phyloP scores from a whole-genome alignment of 2,797 vertebrate genomes.

The Crossoptilon crossoptilon region DNA sequence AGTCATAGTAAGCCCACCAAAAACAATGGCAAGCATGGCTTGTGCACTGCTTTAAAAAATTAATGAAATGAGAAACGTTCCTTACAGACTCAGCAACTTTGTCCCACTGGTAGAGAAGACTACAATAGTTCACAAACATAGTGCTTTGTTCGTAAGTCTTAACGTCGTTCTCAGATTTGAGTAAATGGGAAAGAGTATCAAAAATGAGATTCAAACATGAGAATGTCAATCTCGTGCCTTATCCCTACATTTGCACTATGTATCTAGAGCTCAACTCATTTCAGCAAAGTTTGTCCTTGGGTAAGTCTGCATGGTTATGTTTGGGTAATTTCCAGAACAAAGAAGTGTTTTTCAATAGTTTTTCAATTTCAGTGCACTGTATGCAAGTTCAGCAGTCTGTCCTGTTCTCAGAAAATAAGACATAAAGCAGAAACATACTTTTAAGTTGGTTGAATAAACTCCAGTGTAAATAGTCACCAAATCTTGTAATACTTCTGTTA shows the following conservation, averaged over 20 bases:
- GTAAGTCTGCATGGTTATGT: neutral
- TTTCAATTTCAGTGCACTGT: too few relatives aligned
- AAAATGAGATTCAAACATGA: constrained; percentile 41
- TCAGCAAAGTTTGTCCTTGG: neutral
- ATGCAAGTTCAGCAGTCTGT: neutral
- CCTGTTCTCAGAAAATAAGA: neutral
- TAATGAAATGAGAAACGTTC: fast-evolving
- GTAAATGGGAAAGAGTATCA: constrained; percentile 43
- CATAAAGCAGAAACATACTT: neutral
- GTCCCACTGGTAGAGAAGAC: neutral
- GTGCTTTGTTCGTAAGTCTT: neutral
- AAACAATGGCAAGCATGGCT: fast-evolving
- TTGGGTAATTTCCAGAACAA: neutral
- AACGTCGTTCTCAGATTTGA: neutral
- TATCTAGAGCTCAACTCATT: constrained; percentile 42
- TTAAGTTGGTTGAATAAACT: neutral
- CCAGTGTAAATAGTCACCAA: neutral
- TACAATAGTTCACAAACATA: neutral
- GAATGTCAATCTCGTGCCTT: constrained; percentile 6
- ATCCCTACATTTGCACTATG: constrained; percentile 35
- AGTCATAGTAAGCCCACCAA: neutral
- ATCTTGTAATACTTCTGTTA: neutral
- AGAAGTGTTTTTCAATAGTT: neutral
- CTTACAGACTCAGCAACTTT: neutral
- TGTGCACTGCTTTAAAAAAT: neutral